Percentiles rank a stretch among this genome's conserved stretches.
Evolutionary conservation across 2,797 vertebrate species (phyloP).

Genomic region (Falco columbarius): DNA sequence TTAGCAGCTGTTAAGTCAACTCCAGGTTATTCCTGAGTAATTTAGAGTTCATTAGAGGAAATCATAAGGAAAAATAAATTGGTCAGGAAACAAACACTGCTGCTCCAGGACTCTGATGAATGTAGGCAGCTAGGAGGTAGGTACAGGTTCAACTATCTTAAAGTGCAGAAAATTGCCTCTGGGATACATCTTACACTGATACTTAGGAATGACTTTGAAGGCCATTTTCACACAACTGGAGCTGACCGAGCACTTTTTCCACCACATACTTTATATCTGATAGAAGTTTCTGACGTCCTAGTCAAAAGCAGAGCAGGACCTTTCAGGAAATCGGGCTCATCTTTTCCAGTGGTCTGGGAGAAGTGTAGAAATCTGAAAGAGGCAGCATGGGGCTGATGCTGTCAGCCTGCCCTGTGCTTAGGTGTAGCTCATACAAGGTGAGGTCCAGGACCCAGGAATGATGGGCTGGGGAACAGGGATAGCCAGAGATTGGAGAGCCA

Average conservation of each 20-base stretch:
- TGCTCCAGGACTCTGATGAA: not conserved
- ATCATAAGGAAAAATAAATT: not conserved
- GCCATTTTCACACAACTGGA: not conserved
- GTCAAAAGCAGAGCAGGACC: not conserved
- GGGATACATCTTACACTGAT: not conserved
- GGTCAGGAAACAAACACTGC: not conserved
- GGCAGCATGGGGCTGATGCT: not conserved
- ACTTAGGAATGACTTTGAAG: not conserved
- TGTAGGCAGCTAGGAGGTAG: not conserved
- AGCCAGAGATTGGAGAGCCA: not conserved
- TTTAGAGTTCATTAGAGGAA: not conserved
- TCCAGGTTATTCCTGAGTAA: not conserved
- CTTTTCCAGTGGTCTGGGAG: not conserved
- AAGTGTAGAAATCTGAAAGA: not conserved
- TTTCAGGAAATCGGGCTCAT: not conserved
- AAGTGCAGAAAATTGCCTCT: not conserved
- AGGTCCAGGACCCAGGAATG: not conserved
- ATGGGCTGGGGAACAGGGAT: not conserved
- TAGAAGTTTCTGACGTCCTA: not conserved
- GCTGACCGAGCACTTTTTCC: not conserved
- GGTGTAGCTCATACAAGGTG: rapidly evolving
- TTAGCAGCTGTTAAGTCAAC: not conserved
- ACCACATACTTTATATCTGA: not conserved
- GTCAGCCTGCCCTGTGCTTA: not conserved
- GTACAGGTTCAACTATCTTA: not conserved